Evolutionary conservation across 2,113 vertebrate species (phyloP).

Genomic region (Caretta caretta): DNA sequence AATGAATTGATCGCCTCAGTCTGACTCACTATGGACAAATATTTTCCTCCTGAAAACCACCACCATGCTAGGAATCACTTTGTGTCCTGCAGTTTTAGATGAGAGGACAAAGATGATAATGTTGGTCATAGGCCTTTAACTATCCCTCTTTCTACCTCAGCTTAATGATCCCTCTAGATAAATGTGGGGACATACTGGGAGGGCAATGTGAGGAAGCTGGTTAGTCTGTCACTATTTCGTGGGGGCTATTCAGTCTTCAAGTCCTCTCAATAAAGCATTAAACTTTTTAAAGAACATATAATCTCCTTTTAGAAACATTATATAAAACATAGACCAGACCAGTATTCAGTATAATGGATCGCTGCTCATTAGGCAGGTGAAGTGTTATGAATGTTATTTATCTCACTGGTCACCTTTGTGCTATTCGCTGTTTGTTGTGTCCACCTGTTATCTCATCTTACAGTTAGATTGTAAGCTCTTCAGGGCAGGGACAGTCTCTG

Average conservation of each 20-base stretch:
- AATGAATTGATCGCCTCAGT: neutral
- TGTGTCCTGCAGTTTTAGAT: neutral
- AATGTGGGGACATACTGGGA: neutral
- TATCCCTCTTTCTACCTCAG: neutral
- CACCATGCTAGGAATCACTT: neutral
- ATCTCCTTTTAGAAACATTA: neutral
- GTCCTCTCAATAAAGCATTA: neutral
- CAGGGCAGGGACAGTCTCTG: neutral
- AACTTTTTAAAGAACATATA: neutral
- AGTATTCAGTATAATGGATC: neutral
- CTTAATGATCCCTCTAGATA: neutral
- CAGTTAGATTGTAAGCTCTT: neutral
- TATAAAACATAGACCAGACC: neutral
- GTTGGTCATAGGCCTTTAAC: neutral
- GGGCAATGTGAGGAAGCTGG: neutral
- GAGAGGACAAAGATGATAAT: neutral
- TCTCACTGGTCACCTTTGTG: neutral
- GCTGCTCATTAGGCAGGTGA: neutral
- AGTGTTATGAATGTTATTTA: neutral
- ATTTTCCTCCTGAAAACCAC: neutral
- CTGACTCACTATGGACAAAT: neutral
- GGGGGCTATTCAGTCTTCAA: neutral
- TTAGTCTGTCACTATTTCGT: neutral
- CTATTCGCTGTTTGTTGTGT: neutral
- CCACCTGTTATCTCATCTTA: neutral